phyloP scores from a whole-genome alignment of 2,113 vertebrate genomes.

The Myotis yumanensis region DNA sequence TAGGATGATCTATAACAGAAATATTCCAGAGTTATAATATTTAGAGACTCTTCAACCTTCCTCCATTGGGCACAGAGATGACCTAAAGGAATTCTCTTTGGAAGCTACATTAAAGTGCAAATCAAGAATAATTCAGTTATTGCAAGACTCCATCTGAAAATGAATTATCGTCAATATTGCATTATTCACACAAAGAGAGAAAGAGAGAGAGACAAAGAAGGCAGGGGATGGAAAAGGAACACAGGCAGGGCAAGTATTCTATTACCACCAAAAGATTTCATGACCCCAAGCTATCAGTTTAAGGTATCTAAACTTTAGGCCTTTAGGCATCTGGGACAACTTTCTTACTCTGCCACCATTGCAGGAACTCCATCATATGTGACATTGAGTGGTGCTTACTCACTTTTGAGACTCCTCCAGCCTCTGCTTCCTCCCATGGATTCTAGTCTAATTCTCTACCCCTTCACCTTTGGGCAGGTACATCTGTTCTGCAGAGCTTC shows the following conservation, averaged over 20 bases:
- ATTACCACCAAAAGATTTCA: neutral
- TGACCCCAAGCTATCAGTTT: neutral
- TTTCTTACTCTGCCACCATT: neutral
- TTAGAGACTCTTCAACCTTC: neutral
- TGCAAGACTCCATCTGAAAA: constrained; percentile 21
- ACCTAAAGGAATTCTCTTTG: constrained; percentile 20
- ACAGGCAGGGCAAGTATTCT: neutral
- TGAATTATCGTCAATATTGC: neutral
- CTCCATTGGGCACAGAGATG: neutral
- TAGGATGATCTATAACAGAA: neutral
- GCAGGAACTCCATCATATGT: neutral
- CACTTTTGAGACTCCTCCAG: neutral
- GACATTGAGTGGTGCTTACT: neutral
- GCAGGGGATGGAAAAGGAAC: neutral
- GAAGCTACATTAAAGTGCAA: constrained; percentile 31
- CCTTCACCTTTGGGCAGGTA: neutral
- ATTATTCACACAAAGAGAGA: neutral
- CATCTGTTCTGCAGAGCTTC: neutral
- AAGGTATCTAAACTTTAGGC: neutral
- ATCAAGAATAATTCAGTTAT: neutral
- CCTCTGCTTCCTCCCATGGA: neutral
- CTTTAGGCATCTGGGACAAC: neutral
- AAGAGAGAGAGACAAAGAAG: neutral
- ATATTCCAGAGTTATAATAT: neutral
- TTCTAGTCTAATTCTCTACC: neutral